Evolutionary conservation across 2,113 vertebrate genomes (phyloP).

Genomic region (Blennius ocellaris): DNA sequence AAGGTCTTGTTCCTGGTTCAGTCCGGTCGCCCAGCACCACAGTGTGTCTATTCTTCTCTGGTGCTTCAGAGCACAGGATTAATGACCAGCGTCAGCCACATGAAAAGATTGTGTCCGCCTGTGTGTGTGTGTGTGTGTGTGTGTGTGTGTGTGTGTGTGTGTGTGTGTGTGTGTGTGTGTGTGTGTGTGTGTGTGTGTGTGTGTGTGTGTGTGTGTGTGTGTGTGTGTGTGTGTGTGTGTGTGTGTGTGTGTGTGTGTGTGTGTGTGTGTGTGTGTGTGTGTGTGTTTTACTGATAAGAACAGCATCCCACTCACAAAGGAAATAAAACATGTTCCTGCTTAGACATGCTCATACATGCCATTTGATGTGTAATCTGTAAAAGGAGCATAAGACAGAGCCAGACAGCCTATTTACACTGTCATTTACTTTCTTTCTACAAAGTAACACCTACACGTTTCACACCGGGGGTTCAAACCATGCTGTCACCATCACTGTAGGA

Average conservation of each 20-base stretch:
- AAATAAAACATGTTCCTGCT: constrained; percentile 17
- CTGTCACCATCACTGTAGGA: constrained; percentile 3
- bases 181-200: background rate
- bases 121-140: background rate
- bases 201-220: too few species aligned
- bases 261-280: too few species aligned
- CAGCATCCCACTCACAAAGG: constrained; percentile 7
- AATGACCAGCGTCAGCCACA: constrained; percentile 54
- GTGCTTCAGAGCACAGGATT: constrained; percentile 67
- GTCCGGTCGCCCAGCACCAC: constrained; percentile 52
- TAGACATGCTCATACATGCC: constrained; percentile 39
- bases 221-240: background rate
- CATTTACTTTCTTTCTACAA: background rate
- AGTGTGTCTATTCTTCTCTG: constrained; percentile 64
- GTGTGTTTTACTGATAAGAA: constrained; percentile 3
- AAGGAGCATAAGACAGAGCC: constrained; percentile 1
- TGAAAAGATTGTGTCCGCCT: constrained; percentile 61
- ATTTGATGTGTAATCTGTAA: constrained; percentile 10
- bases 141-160: too few species aligned
- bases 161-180: too few species aligned
- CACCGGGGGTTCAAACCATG: constrained; percentile 19
- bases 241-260: too few species aligned
- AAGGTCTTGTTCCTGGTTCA: constrained; percentile 63
- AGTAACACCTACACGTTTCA: background rate
- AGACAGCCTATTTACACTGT: constrained; percentile 1